phyloP scores from a whole-genome alignment of 1,140 invertebrate species.

The Lucilia sericata region DNA sequence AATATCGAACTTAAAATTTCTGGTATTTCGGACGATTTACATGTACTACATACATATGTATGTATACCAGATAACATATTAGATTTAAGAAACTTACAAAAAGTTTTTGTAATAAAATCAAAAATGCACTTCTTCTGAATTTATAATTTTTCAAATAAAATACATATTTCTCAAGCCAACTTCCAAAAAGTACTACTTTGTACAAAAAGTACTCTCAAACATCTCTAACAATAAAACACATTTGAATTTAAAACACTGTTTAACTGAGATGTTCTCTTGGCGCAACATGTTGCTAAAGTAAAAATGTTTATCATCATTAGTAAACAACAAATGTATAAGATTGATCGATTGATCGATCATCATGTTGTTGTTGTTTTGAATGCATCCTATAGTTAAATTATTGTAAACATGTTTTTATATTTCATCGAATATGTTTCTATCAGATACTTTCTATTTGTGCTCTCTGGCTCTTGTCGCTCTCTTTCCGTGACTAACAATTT shows the following conservation, averaged over 20 bases:
- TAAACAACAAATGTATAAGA: neutral
- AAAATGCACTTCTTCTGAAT: no score
- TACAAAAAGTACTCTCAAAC: neutral
- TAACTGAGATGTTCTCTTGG: no score
- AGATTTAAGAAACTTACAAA: no score
- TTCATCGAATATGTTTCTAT: neutral
- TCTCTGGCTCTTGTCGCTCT: neutral
- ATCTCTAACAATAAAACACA: neutral
- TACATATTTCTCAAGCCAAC: no score
- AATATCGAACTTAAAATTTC: no score
- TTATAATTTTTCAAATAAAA: no score
- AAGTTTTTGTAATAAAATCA: no score
- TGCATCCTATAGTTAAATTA: neutral
- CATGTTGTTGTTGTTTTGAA: neutral
- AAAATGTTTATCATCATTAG: neutral
- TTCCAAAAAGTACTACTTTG: no score
- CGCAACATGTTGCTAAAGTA: slow-evolving; percentile 12
- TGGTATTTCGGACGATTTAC: no score
- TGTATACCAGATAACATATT: no score
- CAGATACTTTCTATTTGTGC: slow-evolving; percentile 15
- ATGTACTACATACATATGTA: no score
- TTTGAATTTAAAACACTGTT: neutral
- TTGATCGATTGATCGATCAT: neutral
- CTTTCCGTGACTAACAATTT: neutral
- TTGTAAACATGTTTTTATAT: neutral